These are phyloP conservation scores for Bibio marci DNA, from an alignment of 2,888 invertebrate genomes.

Conservation along the genomic window DNA sequence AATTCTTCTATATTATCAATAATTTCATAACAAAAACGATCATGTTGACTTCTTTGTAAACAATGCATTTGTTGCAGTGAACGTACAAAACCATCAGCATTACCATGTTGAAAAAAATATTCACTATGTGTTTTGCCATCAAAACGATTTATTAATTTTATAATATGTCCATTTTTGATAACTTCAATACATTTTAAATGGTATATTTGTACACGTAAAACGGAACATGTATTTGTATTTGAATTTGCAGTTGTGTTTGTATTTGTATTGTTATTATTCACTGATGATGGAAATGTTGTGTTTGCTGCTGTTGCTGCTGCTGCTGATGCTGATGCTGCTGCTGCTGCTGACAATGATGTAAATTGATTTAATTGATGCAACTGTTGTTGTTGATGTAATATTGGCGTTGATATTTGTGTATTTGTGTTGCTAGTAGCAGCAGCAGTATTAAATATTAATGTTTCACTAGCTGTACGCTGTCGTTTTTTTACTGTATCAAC, in stretches of 20 bases:
- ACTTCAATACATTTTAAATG: slow-evolving; percentile 36
- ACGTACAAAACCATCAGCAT: slow-evolving; percentile 46
- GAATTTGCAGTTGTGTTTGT: too few relatives aligned
- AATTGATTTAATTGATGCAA: neutral
- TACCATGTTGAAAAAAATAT: slow-evolving; percentile 77
- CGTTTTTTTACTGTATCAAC: slow-evolving; percentile 45
- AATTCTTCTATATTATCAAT: slow-evolving; percentile 31
- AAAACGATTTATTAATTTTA: neutral
- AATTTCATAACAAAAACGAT: slow-evolving; percentile 54
- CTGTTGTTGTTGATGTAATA: neutral
- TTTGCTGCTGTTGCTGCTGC: too few relatives aligned
- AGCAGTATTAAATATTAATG: slow-evolving; percentile 22
- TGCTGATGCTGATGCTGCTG: slow-evolving; percentile 28
- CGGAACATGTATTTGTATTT: slow-evolving; percentile 7
- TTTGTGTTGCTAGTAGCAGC: neutral
- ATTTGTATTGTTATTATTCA: too few relatives aligned
- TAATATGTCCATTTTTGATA: slow-evolving; percentile 45
- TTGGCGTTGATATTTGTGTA: slow-evolving; percentile 29
- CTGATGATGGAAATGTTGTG: too few relatives aligned
- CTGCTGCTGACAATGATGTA: slow-evolving; percentile 29
- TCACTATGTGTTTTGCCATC: slow-evolving; percentile 41
- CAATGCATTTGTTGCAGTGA: slow-evolving; percentile 22
- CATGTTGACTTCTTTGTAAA: slow-evolving; percentile 34
- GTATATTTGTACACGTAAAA: slow-evolving; percentile 47
- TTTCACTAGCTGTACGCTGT: slow-evolving; percentile 26